Evolutionary conservation across 1,140 invertebrate species (phyloP), one percentile per base, ranked within the genome.

Genomic region (Asobara japonica): DNA sequence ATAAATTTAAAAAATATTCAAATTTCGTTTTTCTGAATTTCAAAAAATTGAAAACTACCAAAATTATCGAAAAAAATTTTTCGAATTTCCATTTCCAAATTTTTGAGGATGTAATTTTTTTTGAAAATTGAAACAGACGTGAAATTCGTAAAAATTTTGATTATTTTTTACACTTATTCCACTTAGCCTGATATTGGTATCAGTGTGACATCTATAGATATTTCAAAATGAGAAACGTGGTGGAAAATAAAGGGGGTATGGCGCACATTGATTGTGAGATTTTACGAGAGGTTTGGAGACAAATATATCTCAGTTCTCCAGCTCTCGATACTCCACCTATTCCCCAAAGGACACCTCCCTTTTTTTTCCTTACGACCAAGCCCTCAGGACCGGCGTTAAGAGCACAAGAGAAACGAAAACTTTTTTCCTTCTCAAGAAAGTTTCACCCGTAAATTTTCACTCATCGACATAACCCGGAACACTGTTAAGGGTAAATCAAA

Each of bases 261-360:
- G 51, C 13, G 7, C 51, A 56, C 51, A 56, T 56, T 22, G 51
- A 56, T 56, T 56, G 51, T 56, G 20, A 56, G 51, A 20, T 56
- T 56, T 56, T 56, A 56, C 22, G 51, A 56, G 51, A 22, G 22
- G 22, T 25, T n/a, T 56, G 51, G 51, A 56, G 51, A 20, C 51
- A 56, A 56, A 56, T 56, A 56, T 56, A 56, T 56, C 51, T 56
- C 18, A 25, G 51, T 56, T 22, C 45, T 56, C 51, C 18, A 56
- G 25, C 51, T 56, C 51, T 25, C 51, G 22, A 56, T 56, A 22
- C 22, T 25, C 13, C 13, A 25, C 22, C 22, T 56, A 56, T 56
- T 56, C 51, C 51, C 51, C 22, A 56, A 56, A 56, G 51, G 51
- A 56, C 25, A 20, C 45, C 45, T 18, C 18, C 2, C 18, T 5